Evolutionary conservation across 1,140 invertebrate species (phyloP).

Genomic region (Olivierus martensii): DNA sequence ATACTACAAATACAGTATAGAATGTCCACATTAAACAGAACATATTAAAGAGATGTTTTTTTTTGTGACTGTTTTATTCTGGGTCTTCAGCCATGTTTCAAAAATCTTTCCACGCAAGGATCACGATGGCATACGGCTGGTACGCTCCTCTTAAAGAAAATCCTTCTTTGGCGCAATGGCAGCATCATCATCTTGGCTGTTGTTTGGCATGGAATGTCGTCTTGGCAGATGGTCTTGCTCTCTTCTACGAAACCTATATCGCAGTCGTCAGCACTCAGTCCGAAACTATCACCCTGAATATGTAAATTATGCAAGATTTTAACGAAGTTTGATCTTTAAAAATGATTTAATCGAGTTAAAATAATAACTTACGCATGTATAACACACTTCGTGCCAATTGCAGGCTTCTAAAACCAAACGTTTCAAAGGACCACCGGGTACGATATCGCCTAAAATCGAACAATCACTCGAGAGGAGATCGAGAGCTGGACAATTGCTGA

Average conservation of each 20-base stretch:
- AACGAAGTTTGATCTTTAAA: too few species aligned
- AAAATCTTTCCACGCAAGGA: conserved; percentile 8
- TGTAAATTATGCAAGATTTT: too few species aligned
- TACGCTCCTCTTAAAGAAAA: conserved; percentile 18
- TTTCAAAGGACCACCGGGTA: conserved; percentile 9
- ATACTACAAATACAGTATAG: too few species aligned
- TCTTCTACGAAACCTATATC: conserved; percentile 18
- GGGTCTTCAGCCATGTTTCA: background rate
- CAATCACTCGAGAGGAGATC: conserved; percentile 16
- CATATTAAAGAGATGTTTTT: too few species aligned
- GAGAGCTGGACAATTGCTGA: conserved; percentile 11
- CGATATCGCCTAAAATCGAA: conserved; percentile 8
- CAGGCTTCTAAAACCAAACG: conserved; percentile 9
- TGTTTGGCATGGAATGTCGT: conserved; percentile 12
- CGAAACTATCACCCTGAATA: conserved; percentile 7
- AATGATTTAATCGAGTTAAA: too few species aligned
- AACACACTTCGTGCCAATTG: conserved; percentile 21
- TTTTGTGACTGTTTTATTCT: too few species aligned
- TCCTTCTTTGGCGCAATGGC: conserved; percentile 10
- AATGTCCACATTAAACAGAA: too few species aligned
- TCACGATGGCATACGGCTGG: conserved; percentile 9
- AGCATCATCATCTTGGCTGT: conserved; percentile 10
- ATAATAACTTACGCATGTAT: conserved; percentile 18
- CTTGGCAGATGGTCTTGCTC: conserved; percentile 11
- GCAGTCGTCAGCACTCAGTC: conserved; percentile 12